Conservation (phyloP, 1,140 invertebrate genomes). For the Parapsyche elsis region DNA sequence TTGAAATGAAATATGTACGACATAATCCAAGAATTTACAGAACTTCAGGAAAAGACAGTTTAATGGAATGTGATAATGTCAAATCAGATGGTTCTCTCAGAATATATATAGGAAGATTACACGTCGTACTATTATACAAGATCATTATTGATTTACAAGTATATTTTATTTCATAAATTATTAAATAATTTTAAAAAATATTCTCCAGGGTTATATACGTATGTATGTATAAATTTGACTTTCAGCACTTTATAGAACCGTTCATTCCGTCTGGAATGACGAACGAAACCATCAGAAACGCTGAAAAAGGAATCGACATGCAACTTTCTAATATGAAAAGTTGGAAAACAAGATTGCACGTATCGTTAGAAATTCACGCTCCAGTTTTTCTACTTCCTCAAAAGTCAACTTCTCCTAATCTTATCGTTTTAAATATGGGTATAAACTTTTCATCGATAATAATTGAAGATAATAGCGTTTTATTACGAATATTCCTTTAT, state of each 20-base stretch:
- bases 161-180: slow-evolving; percentile 33
- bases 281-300: slow-evolving; percentile 60
- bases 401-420: slow-evolving; percentile 81
- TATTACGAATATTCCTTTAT: slow-evolving; percentile 5
- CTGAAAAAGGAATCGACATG: slow-evolving; percentile 59
- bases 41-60: slow-evolving; percentile 62
- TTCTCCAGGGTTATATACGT: not conserved
- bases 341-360: slow-evolving; percentile 73
- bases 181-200: too few species aligned
- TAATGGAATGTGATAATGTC: slow-evolving; percentile 63
- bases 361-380: slow-evolving; percentile 79
- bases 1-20: slow-evolving; percentile 81
- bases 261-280: slow-evolving; percentile 64
- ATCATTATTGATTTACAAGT: slow-evolving; percentile 78
- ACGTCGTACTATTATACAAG: slow-evolving; percentile 77
- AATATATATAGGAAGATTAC: slow-evolving; percentile 76
- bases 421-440: slow-evolving; percentile 83
- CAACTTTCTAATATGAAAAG: slow-evolving; percentile 68
- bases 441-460: slow-evolving; percentile 53
- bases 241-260: slow-evolving; percentile 77
- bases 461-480: not conserved
- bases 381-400: slow-evolving; percentile 83
- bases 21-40: slow-evolving; percentile 72
- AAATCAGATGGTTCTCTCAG: slow-evolving; percentile 77
- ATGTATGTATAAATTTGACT: slow-evolving; percentile 40